These are phyloP conservation scores for Stomatorhinus ivindoensis DNA, from an alignment of 2,113 vertebrate species.

Conservation along the genomic window DNA sequence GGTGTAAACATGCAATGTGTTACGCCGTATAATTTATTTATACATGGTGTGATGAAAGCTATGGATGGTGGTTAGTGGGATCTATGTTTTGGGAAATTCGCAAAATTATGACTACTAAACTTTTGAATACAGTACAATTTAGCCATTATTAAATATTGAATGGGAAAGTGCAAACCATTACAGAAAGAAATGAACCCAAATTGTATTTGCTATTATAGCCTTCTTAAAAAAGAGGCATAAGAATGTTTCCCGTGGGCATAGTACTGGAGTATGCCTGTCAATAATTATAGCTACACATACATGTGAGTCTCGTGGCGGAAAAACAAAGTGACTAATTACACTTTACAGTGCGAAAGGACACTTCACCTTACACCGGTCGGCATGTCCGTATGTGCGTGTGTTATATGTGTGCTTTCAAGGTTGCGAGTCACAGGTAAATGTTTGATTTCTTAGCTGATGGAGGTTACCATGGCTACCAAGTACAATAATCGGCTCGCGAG, in stretches of 20 bases:
- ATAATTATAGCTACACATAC: neutral
- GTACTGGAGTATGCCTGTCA: neutral
- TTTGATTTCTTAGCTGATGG: conserved; percentile 1
- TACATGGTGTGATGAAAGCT: neutral
- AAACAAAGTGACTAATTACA: neutral
- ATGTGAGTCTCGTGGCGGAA: neutral
- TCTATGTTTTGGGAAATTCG: neutral
- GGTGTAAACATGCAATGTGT: neutral
- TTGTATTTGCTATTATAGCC: neutral
- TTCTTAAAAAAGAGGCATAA: neutral
- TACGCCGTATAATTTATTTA: neutral
- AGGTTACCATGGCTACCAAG: conserved; percentile 5
- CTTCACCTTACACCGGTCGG: neutral
- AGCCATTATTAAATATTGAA: neutral
- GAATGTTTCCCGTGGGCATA: neutral
- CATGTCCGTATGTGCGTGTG: neutral
- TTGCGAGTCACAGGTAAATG: neutral
- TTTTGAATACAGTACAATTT: neutral
- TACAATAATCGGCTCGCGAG: neutral
- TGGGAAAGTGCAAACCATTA: neutral
- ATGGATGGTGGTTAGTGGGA: neutral
- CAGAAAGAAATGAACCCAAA: neutral
- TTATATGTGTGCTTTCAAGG: neutral
- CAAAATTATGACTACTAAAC: neutral
- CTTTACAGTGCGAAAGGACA: neutral